Base-by-base conservation (phyloP, 2,113 vertebrate species). In the Protomyctophum bolini region DNA sequence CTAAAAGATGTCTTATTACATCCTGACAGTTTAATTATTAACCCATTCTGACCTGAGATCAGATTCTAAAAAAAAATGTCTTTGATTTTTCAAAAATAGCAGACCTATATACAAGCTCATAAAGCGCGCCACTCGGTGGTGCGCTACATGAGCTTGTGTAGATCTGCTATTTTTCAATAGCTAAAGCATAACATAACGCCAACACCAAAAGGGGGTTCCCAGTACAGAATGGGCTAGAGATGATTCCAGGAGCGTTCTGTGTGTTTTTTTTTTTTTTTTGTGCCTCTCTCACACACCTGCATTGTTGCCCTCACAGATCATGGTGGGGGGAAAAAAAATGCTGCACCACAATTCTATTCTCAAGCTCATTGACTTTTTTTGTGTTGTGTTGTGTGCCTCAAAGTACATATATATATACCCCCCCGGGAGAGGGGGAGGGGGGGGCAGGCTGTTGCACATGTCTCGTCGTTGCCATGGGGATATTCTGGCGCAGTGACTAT, bases 391-490 rank as follows among this genome's bases (percentile, higher is more conserved):
- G n/a, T 41, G 70, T 61, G 59, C 76, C 12, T 73, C 47, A 76
- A 70, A 62, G 75, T 68, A 72, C 51, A 15, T 71, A 55, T n/a
- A n/a, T n/a, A n/a, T n/a, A n/a, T n/a, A n/a, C n/a, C 21, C 21
- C 21, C 54, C 11, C 54, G 76, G 72, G 29, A 68, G 76, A 55
- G 21, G 28, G 51, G 21, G 54, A 51, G 10, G 64, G 72, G 59
- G 67, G 62, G 71, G 76, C 73, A 83, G 82, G 73, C 85, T 90
- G 84, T 91, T 90, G 87, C 89, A 91, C 88, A 90, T 86, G 80
- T 84, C 88, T 91, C 33, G 92, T 91, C 33, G 92, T 93, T 93
- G 86, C 91, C 90, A 92, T 93, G 91, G 92, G 88, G 89, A 92
- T 89, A 92, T 89, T 84, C 78, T 91, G 75, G 87, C 67, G 89